Conservation (phyloP, 2,888 invertebrate species). For the Punctoribates punctum region DNA sequence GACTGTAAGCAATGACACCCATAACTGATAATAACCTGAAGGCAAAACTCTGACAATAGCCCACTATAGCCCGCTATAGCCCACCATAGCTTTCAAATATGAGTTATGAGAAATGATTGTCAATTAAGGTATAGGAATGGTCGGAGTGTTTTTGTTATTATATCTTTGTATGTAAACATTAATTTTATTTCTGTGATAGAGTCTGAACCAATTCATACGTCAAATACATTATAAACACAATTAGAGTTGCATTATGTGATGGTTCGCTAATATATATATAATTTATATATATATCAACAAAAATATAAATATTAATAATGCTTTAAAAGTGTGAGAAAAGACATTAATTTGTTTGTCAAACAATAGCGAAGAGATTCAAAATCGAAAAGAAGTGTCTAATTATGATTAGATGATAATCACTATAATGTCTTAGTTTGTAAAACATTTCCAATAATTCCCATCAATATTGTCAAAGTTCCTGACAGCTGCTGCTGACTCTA, state of each 20-base stretch:
- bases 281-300: conserved; percentile 5
- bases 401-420: conserved; percentile 1
- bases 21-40: background rate
- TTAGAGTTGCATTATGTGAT: conserved; percentile 32
- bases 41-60: background rate
- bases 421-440: background rate
- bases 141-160: conserved; percentile 30
- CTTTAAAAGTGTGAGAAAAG: conserved; percentile 37
- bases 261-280: conserved; percentile 14
- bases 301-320: conserved; percentile 22
- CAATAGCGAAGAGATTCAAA: no score
- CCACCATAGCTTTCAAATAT: background rate
- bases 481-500: background rate
- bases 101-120: background rate
- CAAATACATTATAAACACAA: conserved; percentile 27
- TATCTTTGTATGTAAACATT: conserved; percentile 27
- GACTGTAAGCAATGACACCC: conserved; percentile 1
- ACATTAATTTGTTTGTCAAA: conserved; percentile 1
- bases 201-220: conserved; percentile 21
- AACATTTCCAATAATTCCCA: background rate
- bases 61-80: no score
- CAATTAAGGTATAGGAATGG: conserved; percentile 26
- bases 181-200: conserved; percentile 37
- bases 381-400: background rate
- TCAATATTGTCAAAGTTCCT: background rate